phyloP scores from a whole-genome alignment of 92 coral and sea anemone genomes.

The Hydrozoanthus gracilis region DNA sequence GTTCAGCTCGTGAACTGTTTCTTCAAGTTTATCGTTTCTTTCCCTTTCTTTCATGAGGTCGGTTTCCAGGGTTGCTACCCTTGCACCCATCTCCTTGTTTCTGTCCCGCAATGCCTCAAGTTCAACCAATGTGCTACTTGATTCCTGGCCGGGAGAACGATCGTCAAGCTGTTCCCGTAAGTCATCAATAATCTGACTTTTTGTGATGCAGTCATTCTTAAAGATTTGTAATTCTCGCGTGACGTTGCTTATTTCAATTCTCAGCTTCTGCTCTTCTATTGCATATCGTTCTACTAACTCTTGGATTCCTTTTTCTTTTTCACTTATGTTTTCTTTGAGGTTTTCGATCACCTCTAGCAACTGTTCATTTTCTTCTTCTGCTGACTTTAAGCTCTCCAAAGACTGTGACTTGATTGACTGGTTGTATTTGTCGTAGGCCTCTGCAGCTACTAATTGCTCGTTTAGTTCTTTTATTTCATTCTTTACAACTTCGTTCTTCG shows the following conservation, averaged over 20 bases:
- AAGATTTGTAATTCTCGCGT: conserved; percentile 67
- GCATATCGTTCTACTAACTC: conserved; percentile 84
- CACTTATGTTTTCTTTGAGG: conserved; percentile 66
- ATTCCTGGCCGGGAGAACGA: background rate
- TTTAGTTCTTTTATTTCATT: conserved; percentile 71
- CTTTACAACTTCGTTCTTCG: conserved; percentile 56
- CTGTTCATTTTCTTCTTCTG: conserved; percentile 79
- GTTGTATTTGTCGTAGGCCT: conserved; percentile 75
- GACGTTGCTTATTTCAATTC: conserved; percentile 65
- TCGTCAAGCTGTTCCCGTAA: conserved; percentile 68
- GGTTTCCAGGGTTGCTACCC: conserved; percentile 60
- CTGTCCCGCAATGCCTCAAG: conserved; percentile 60
- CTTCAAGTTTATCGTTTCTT: conserved; percentile 68
- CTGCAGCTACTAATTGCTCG: conserved; percentile 74
- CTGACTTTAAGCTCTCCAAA: conserved; percentile 76
- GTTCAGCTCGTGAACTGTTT: conserved; percentile 55
- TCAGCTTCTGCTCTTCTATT: conserved; percentile 80
- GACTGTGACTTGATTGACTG: conserved; percentile 80
- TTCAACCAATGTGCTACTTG: conserved; percentile 34
- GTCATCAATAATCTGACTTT: conserved; percentile 75
- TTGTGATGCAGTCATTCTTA: conserved; percentile 77
- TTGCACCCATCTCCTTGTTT: conserved; percentile 58
- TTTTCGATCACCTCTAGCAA: conserved; percentile 72
- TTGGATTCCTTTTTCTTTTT: conserved; percentile 83
- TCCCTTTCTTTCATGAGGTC: conserved; percentile 64